These are phyloP conservation scores for Cladopsammia gracilis DNA, from an alignment of 64 coral and sea anemone species.

Conservation along the genomic window DNA sequence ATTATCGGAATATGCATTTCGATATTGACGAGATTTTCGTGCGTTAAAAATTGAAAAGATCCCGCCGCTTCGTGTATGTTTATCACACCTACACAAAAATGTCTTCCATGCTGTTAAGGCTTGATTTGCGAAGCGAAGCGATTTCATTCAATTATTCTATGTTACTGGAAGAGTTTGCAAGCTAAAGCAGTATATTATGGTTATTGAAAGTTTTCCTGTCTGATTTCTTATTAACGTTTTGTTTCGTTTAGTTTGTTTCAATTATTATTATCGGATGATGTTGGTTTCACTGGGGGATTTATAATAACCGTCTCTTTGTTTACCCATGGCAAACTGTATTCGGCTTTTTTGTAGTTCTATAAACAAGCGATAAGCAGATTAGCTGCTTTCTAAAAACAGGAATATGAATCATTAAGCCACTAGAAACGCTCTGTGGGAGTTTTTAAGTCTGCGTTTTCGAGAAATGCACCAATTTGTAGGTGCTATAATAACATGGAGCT, in stretches of 20 bases:
- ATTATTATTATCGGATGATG: not conserved
- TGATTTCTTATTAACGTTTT: not conserved
- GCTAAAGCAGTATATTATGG: no score
- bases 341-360: not conserved
- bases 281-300: not conserved
- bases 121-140: not conserved
- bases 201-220: no score
- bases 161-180: no score
- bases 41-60: not conserved
- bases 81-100: constrained; percentile 6
- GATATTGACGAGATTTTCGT: not conserved
- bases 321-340: constrained; percentile 10
- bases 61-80: not conserved
- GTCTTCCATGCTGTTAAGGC: not conserved
- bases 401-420: not conserved
- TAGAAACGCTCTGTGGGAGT: not conserved
- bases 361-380: constrained; percentile 46
- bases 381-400: not conserved
- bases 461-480: not conserved
- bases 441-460: not conserved
- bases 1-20: not conserved
- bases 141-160: no score
- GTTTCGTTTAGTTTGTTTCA: not conserved
- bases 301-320: constrained; percentile 23
- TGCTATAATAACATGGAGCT: no score